Conservation (phyloP, 2,113 vertebrate genomes). For the Psettodes erumei region DNA sequence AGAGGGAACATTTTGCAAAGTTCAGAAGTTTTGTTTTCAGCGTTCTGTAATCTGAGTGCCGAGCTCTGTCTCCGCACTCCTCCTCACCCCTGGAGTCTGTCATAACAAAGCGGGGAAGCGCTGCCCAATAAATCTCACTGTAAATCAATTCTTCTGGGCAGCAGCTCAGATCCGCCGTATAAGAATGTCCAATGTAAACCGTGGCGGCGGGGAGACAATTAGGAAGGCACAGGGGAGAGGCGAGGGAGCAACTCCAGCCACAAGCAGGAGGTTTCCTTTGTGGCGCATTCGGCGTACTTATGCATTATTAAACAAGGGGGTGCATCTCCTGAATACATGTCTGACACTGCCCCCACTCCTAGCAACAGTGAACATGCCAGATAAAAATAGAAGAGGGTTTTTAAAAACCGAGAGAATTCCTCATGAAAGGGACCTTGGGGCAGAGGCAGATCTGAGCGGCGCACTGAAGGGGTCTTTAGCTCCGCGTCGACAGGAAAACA, state of each 20-base stretch:
- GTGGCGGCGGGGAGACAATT: slow-evolving; percentile 49
- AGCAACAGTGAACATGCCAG: slow-evolving; percentile 75
- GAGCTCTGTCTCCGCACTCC: slow-evolving; percentile 50
- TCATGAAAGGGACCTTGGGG: slow-evolving; percentile 44
- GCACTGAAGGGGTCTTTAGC: no score
- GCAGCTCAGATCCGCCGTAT: slow-evolving; percentile 45
- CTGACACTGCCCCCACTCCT: slow-evolving; percentile 68
- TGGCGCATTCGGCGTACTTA: slow-evolving; percentile 63
- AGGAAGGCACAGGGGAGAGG: slow-evolving; percentile 30
- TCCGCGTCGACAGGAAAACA: background rate
- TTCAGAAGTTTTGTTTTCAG: slow-evolving; percentile 60
- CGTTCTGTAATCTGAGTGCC: slow-evolving; percentile 59
- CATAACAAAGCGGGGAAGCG: slow-evolving; percentile 72
- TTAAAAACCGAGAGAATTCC: slow-evolving; percentile 62
- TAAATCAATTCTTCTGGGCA: slow-evolving; percentile 71
- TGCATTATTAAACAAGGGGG: slow-evolving; percentile 81
- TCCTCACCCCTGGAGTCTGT: slow-evolving; percentile 63
- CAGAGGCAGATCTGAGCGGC: slow-evolving; percentile 24
- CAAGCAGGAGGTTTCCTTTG: slow-evolving; percentile 68
- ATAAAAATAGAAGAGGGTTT: slow-evolving; percentile 78
- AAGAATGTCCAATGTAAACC: slow-evolving; percentile 71
- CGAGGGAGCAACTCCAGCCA: slow-evolving; percentile 44
- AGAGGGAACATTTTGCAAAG: slow-evolving; percentile 50
- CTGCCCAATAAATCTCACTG: slow-evolving; percentile 64
- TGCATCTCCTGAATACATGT: slow-evolving; percentile 72